Percentiles rank a stretch among this genome's conserved stretches.
These are phyloP conservation scores for Bradypodion pumilum DNA, from an alignment of 2,797 vertebrate species.

Conservation along the genomic window DNA sequence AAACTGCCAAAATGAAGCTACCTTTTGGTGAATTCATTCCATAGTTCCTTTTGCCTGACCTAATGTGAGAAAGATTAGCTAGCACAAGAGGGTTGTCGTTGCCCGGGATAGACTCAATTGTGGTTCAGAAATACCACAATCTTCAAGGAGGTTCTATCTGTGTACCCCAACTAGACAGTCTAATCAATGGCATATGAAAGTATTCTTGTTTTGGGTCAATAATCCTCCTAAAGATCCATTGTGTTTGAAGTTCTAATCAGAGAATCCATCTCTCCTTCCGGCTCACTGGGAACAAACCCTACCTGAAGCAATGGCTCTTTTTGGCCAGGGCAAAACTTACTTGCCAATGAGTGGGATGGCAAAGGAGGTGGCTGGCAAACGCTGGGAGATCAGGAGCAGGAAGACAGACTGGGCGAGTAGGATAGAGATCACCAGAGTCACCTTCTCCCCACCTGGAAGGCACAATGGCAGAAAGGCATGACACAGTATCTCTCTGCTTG, in stretches of 20 bases:
- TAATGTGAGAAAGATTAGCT: too few species aligned
- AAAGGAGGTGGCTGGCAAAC: constrained; percentile 91
- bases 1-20: too few species aligned
- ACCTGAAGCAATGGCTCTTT: too few species aligned
- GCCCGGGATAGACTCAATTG: too few species aligned
- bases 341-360: constrained; percentile 94
- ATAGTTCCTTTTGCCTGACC: too few species aligned
- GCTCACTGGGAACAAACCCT: neutral
- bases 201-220: neutral
- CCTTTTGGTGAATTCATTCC: too few species aligned
- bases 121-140: too few species aligned
- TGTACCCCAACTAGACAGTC: too few species aligned
- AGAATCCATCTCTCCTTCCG: neutral
- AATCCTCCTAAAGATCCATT: neutral
- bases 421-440: constrained; percentile 94
- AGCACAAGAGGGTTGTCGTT: too few species aligned
- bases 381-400: constrained; percentile 93
- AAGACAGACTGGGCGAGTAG: constrained; percentile 97
- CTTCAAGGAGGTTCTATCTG: too few species aligned
- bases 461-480: neutral
- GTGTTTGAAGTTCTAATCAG: neutral
- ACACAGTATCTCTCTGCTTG: neutral
- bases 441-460: constrained; percentile 92
- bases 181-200: too few species aligned
- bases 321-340: constrained; percentile 72